Conservation (phyloP, 92 coral and sea anemone genomes). For the Epizoanthus illoricatus region DNA sequence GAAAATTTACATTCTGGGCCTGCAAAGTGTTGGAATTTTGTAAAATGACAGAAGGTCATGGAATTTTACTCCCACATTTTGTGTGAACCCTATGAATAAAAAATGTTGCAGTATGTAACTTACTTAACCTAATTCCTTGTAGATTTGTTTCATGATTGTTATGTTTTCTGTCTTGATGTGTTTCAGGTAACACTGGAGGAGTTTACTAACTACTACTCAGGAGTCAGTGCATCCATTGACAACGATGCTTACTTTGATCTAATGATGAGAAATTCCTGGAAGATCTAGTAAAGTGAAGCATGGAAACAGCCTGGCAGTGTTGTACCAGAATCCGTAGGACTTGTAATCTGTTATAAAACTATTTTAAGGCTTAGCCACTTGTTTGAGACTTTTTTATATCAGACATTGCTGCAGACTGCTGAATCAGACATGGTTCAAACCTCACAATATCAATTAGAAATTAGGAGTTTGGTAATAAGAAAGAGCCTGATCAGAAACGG, state of each 20-base stretch:
- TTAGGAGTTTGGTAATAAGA: too few species aligned
- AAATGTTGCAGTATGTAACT: too few species aligned
- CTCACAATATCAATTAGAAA: too few species aligned
- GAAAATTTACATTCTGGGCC: too few species aligned
- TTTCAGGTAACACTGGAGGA: constrained; percentile 82
- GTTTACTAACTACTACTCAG: constrained; percentile 78
- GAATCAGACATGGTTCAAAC: too few species aligned
- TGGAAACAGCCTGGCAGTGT: background rate
- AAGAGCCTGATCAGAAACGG: too few species aligned
- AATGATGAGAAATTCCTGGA: constrained; percentile 91
- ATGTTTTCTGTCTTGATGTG: background rate
- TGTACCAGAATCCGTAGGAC: background rate
- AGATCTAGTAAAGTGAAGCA: constrained; percentile 36
- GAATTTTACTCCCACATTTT: background rate
- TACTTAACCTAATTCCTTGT: background rate
- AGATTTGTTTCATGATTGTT: background rate
- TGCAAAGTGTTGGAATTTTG: background rate
- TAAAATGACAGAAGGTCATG: background rate
- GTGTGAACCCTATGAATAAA: background rate
- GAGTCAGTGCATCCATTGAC: constrained; percentile 81
- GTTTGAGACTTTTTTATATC: background rate
- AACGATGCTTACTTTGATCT: constrained; percentile 90
- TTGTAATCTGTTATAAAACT: background rate
- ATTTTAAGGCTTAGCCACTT: background rate
- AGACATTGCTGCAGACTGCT: too few species aligned